These are phyloP conservation scores for Orchesella cincta DNA, from an alignment of 1,140 invertebrate species.

Conservation along the genomic window DNA sequence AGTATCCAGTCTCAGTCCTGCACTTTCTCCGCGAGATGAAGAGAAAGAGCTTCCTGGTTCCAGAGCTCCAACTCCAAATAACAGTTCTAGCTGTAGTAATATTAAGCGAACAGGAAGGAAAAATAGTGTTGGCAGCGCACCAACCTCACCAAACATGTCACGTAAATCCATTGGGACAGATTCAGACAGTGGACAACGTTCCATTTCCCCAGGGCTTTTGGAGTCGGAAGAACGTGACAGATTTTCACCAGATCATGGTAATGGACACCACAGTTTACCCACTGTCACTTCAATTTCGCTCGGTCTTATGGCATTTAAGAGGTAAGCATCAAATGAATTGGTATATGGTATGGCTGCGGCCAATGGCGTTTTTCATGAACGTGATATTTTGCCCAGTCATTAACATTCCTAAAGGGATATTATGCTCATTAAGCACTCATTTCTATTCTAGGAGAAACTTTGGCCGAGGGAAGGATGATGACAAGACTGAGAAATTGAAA, in stretches of 20 bases:
- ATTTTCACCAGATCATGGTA: constrained; percentile 42
- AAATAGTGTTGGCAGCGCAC: constrained; percentile 66
- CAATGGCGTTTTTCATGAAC: too few relatives aligned
- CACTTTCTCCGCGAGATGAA: constrained; percentile 67
- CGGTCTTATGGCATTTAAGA: constrained; percentile 49
- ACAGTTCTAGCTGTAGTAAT: background rate
- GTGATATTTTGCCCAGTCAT: too few relatives aligned
- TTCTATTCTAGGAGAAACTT: constrained; percentile 50
- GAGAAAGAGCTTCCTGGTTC: constrained; percentile 57
- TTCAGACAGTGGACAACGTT: constrained; percentile 54
- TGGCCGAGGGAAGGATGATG: constrained; percentile 52
- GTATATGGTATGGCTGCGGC: too few relatives aligned
- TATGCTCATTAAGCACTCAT: constrained; percentile 52
- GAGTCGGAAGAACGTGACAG: constrained; percentile 41
- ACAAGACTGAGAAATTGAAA: constrained; percentile 65
- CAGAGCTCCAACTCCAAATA: constrained; percentile 36
- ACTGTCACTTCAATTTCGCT: constrained; percentile 56
- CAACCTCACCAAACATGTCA: constrained; percentile 65
- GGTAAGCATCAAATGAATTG: too few relatives aligned
- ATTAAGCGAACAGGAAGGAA: constrained; percentile 18
- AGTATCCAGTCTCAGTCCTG: constrained; percentile 85
- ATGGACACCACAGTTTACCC: constrained; percentile 53
- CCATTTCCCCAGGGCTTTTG: constrained; percentile 41
- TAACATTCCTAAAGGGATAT: constrained; percentile 49
- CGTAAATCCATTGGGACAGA: constrained; percentile 57